Conservation (phyloP, 2,113 vertebrate genomes). For the Sorex fumeus region DNA sequence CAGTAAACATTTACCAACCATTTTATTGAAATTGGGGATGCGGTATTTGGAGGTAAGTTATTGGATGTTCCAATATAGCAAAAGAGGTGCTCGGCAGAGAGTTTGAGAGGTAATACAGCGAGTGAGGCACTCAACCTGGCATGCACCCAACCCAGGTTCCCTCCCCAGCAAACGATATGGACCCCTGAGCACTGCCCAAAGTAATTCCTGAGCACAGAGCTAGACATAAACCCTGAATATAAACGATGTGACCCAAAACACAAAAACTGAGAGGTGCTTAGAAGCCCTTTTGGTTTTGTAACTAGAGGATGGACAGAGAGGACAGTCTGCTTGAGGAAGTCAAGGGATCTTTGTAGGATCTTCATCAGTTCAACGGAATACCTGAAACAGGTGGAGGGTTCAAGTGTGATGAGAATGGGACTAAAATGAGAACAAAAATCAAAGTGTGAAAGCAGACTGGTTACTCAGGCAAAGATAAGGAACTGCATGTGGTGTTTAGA, state of each 20-base stretch:
- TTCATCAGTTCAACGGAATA: neutral
- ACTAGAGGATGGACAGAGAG: neutral
- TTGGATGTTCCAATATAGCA: neutral
- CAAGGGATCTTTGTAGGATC: neutral
- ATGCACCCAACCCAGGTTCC: no score
- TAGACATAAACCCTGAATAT: no score
- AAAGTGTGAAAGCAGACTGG: neutral
- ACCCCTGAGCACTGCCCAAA: no score
- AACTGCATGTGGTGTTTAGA: neutral
- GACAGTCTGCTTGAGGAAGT: neutral
- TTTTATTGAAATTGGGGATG: neutral
- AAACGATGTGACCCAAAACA: no score
- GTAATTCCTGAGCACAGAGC: no score
- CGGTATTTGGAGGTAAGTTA: neutral
- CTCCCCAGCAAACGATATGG: no score
- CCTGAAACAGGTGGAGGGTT: neutral
- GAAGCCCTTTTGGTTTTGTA: neutral
- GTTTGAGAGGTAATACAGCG: neutral
- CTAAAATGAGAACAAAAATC: neutral
- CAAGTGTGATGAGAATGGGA: neutral
- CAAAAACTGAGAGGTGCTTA: no score
- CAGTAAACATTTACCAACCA: conserved; percentile 15
- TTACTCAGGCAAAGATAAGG: neutral
- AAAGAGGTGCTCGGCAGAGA: neutral
- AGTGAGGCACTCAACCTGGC: neutral